These are phyloP conservation scores for Linurgus olivaceus DNA, from an alignment of 2,797 vertebrate genomes.

Conservation along the genomic window DNA sequence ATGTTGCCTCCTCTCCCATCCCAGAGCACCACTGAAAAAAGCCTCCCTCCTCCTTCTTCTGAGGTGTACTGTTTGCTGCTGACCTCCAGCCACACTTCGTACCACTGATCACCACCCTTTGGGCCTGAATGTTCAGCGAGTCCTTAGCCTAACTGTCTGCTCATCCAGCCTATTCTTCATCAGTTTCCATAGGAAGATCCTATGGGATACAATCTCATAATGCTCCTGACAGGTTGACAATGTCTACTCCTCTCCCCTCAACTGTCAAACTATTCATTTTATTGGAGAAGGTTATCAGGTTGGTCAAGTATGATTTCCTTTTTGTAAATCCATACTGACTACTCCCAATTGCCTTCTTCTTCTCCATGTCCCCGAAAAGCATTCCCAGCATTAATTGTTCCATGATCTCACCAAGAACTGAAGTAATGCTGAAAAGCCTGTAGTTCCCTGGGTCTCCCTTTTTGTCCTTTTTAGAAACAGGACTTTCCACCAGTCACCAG, in stretches of 20 bases:
- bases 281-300: neutral
- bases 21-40: neutral
- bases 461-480: neutral
- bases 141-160: neutral
- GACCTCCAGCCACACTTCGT: neutral
- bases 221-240: neutral
- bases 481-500: neutral
- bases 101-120: neutral
- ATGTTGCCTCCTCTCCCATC: neutral
- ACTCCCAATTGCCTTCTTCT: neutral
- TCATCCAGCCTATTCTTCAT: neutral
- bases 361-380: neutral
- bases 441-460: neutral
- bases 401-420: neutral
- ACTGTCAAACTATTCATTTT: neutral
- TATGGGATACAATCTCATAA: neutral
- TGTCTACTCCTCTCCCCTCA: neutral
- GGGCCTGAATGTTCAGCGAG: rapidly evolving
- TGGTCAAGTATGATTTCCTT: neutral
- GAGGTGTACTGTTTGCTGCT: neutral
- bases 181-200: neutral
- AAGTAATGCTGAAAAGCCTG: neutral
- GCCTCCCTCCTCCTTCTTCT: neutral
- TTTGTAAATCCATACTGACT: neutral
- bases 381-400: neutral